Base-by-base conservation (phyloP, 2,888 invertebrate species). In the Pristionchus mayeri region DNA sequence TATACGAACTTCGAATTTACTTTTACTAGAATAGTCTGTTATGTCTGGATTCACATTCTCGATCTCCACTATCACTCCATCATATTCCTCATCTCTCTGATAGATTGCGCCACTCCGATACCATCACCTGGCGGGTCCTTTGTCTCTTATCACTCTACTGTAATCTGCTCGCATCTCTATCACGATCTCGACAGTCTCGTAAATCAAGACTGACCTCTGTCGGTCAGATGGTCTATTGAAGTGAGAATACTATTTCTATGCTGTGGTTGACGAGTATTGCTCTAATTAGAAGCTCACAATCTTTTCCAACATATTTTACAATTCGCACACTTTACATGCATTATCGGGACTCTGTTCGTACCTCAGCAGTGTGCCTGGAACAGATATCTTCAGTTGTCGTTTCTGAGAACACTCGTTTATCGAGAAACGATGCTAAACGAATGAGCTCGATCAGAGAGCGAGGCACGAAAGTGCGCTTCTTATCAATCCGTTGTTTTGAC, bases 81-180 rank as follows among this genome's bases (percentile, higher is more conserved):
- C 50, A 11, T 50, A 50, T 13, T 2, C 50, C 54, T n/a, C 54
- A 7, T 27, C 27, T 27, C 30, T 30, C 27, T 60, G 60, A 60
- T 60, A 60, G 27, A 60, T 60, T 60, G 60, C 60, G 60, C 60
- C 60, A 60, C 30, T 30, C 60, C 13, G 60, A 60, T 60, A 60
- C 11, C 57, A 57, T 60, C 60, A 44, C 13, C 9, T 30, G 3
- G 60, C 27, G 27, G 30, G 4, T 60, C 18, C 60, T 60, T 60
- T 60, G 60, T 60, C 60, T 60, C 60, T 24, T 60, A 60, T 60
- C 60, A 60, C 60, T 30, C 24, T 9, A 24, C 60, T 16, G 30
- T 60, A 30, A 60, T 60, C 60, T 60, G 27, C 27, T 60, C 27
- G 30, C 27, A 24, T 1, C 16, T 9, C 27, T 30, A 4, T 27